Evolutionary conservation across 2,797 vertebrate genomes (phyloP).

Genomic region (Sylvia borin): DNA sequence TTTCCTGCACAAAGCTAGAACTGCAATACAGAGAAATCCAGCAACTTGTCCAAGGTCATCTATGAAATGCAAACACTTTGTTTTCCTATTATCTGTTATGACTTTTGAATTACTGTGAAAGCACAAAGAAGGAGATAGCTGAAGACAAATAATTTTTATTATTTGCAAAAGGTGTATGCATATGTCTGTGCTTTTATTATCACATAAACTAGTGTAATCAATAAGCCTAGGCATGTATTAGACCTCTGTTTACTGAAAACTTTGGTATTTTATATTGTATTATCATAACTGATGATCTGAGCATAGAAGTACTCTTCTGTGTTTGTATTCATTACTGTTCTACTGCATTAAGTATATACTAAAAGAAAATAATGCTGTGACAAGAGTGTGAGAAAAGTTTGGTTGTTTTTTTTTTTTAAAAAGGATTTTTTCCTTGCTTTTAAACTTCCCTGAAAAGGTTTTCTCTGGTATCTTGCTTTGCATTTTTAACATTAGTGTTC

Average conservation of each 20-base stretch:
- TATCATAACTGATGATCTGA: constrained; percentile 59
- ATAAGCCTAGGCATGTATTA: constrained; percentile 46
- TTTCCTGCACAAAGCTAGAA: background rate
- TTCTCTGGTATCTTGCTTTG: background rate
- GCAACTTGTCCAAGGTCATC: constrained; percentile 41
- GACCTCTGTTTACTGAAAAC: constrained; percentile 16
- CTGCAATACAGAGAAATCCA: background rate
- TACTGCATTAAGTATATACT: background rate
- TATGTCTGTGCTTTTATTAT: constrained; percentile 45
- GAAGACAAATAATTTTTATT: constrained; percentile 46
- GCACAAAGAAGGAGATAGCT: constrained; percentile 17
- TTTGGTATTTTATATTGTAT: constrained; percentile 60
- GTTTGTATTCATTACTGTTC: background rate
- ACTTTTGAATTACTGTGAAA: constrained; percentile 50
- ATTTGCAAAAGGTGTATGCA: constrained; percentile 34
- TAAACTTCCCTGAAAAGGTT: background rate
- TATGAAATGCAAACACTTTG: constrained; percentile 40
- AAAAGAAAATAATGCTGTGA: background rate
- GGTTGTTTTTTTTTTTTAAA: no score
- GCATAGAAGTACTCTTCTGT: constrained; percentile 14
- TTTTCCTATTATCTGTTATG: constrained; percentile 46
- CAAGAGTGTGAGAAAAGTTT: background rate
- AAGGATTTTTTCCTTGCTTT: background rate
- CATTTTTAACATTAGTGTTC: background rate
- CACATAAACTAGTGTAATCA: constrained; percentile 39